Conservation (phyloP, 2,113 vertebrate species). For the Atlantisia rogersi region DNA sequence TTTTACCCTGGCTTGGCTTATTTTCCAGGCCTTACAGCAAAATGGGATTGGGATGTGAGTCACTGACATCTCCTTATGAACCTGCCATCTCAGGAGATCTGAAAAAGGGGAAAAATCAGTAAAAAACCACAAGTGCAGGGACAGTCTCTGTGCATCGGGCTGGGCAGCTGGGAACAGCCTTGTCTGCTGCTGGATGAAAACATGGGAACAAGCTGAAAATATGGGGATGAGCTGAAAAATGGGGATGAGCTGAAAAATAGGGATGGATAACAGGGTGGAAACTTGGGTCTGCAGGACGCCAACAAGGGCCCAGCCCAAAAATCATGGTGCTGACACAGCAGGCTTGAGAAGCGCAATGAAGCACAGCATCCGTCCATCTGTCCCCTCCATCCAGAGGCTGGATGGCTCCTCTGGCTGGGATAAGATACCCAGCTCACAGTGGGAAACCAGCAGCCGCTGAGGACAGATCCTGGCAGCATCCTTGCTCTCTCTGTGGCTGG, state of each 20-base stretch:
- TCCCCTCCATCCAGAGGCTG: not conserved
- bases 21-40: not conserved
- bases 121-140: not conserved
- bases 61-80: not conserved
- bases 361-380: accelerated
- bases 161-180: not conserved
- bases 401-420: not conserved
- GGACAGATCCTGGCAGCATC: not conserved
- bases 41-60: not conserved
- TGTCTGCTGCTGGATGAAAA: accelerated
- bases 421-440: not conserved
- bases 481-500: not conserved
- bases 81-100: accelerated
- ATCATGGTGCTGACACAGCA: accelerated
- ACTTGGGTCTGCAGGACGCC: not conserved
- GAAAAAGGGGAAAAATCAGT: not conserved
- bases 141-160: not conserved
- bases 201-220: no score
- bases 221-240: not conserved
- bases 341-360: not conserved
- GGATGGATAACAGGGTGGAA: not conserved
- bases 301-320: not conserved
- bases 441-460: not conserved
- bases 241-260: not conserved
- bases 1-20: not conserved